Percentiles rank a stretch among this genome's conserved stretches.
phyloP scores from a whole-genome alignment of 2,888 invertebrate genomes.

The Drosophila siamana region DNA sequence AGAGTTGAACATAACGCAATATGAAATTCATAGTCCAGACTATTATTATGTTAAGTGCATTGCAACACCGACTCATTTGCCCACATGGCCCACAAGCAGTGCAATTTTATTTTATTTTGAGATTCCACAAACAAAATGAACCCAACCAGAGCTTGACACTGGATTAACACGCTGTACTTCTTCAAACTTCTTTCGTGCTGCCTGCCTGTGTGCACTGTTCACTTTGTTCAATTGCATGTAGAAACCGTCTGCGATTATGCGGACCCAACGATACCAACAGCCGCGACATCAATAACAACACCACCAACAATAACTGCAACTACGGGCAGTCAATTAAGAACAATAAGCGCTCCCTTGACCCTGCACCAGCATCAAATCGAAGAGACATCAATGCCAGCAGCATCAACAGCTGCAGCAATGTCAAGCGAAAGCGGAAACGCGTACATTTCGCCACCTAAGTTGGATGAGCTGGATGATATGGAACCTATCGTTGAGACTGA shows the following conservation, averaged over 20 bases:
- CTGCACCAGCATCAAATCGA: neutral
- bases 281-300: conserved; percentile 31
- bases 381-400: conserved; percentile 27
- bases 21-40: conserved; percentile 67
- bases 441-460: conserved; percentile 77
- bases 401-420: conserved; percentile 30
- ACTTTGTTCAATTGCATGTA: conserved; percentile 39
- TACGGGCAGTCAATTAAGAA: conserved; percentile 19
- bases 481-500: conserved; percentile 27
- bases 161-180: conserved; percentile 83
- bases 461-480: conserved; percentile 36
- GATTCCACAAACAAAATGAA: conserved; percentile 40
- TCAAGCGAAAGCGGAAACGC: conserved; percentile 74
- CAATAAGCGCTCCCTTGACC: conserved; percentile 39
- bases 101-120: conserved; percentile 56
- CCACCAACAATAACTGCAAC: conserved; percentile 28
- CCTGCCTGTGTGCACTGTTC: conserved; percentile 53
- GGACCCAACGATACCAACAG: conserved; percentile 50
- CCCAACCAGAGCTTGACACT: conserved; percentile 59
- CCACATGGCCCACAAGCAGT: conserved; percentile 30
- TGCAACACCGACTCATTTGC: conserved; percentile 21
- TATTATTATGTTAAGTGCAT: conserved; percentile 16
- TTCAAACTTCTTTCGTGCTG: conserved; percentile 82
- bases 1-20: conserved; percentile 52
- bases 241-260: conserved; percentile 54